Conservation (phyloP, 2,797 vertebrate species). For the Tapera naevia region DNA sequence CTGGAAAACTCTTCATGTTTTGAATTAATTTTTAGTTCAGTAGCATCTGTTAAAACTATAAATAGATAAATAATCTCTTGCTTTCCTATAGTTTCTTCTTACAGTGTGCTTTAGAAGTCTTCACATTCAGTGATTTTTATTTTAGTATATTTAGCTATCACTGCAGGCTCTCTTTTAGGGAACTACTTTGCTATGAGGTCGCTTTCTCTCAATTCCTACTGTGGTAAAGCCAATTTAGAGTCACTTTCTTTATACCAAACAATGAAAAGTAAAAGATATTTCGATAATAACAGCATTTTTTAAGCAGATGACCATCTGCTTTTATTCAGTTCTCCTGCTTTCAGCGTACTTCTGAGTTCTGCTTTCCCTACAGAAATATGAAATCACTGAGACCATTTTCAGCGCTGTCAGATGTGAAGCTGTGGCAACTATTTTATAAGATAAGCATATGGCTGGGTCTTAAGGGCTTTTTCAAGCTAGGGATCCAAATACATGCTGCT, state of each 20-base stretch:
- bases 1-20: slow-evolving; percentile 18
- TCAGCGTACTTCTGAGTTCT: neutral
- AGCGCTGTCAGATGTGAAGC: neutral
- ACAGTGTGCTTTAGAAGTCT: neutral
- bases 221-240: slow-evolving; percentile 35
- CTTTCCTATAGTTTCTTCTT: neutral
- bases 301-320: slow-evolving; percentile 11
- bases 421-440: neutral
- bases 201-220: slow-evolving; percentile 24
- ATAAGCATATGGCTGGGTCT: slow-evolving; percentile 20
- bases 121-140: slow-evolving; percentile 40
- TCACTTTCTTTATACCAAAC: slow-evolving; percentile 31
- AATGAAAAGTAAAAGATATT: slow-evolving; percentile 24
- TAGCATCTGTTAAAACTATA: slow-evolving; percentile 34
- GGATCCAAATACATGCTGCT: neutral
- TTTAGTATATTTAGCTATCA: slow-evolving; percentile 45
- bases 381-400: neutral
- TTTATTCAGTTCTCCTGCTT: neutral
- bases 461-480: neutral
- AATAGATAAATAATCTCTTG: slow-evolving; percentile 46
- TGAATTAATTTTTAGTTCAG: slow-evolving; percentile 24
- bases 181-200: slow-evolving; percentile 19
- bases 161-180: slow-evolving; percentile 11
- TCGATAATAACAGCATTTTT: slow-evolving; percentile 33
- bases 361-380: neutral